A percentile compares a stretch with the other conserved stretches of the same genome.
Conservation (phyloP, 2,113 vertebrate genomes). For the Dromaius novaehollandiae region DNA sequence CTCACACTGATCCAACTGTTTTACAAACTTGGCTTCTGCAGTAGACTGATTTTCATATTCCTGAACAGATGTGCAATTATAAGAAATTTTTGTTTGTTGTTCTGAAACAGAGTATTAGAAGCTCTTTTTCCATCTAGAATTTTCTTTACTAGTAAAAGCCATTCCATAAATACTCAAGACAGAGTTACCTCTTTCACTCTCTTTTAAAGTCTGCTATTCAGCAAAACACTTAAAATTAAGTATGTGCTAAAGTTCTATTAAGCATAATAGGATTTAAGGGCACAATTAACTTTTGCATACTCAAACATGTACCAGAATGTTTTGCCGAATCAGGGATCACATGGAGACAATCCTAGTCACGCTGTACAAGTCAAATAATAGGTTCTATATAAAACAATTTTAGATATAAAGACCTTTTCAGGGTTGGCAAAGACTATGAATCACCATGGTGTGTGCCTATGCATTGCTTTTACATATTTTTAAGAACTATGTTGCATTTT, state of each 20-base stretch:
- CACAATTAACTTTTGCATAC: neutral
- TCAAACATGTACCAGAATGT: neutral
- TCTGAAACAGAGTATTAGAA: neutral
- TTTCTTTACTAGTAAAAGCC: neutral
- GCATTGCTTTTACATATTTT: neutral
- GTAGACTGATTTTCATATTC: conserved; percentile 92
- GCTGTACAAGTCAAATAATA: neutral
- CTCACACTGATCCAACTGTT: conserved; percentile 94
- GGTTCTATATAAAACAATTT: neutral
- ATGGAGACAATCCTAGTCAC: neutral
- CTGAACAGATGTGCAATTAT: conserved; percentile 65
- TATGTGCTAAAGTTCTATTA: neutral
- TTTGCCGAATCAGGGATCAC: neutral
- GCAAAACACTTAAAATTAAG: neutral
- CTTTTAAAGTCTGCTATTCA: neutral
- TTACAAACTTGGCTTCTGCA: conserved; percentile 90
- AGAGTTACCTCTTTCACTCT: rapidly evolving
- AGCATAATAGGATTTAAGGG: neutral
- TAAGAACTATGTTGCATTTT: neutral
- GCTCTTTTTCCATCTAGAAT: neutral
- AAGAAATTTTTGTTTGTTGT: neutral
- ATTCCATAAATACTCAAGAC: neutral
- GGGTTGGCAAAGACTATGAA: neutral
- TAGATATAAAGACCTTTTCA: neutral
- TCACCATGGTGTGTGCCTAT: neutral